A percentile compares a stretch with the other conserved stretches of the same genome.
These are phyloP conservation scores for Sogatella furcifera DNA, from an alignment of 1,140 invertebrate genomes.

Conservation along the genomic window DNA sequence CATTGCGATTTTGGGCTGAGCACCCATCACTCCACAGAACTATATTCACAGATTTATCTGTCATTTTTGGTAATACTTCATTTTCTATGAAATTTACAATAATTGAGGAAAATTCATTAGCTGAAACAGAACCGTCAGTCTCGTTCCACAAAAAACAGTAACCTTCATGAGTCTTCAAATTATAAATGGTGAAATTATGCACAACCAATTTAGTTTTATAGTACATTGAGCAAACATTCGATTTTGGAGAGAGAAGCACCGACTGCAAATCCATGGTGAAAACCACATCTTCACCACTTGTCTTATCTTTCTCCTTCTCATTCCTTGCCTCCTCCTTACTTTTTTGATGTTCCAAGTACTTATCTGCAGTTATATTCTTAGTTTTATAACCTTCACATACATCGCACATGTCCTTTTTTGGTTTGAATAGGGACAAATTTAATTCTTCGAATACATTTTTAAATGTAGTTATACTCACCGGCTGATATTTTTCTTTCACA, in stretches of 20 bases:
- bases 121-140: conserved; percentile 7
- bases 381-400: conserved; percentile 19
- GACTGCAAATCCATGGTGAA: conserved; percentile 26
- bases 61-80: background rate
- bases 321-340: conserved; percentile 23
- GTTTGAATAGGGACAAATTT: conserved; percentile 26
- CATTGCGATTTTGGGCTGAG: conserved; percentile 29
- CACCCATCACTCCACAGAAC: conserved; percentile 24
- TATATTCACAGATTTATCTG: background rate
- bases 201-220: conserved; percentile 10
- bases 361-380: conserved; percentile 19
- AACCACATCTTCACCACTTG: conserved; percentile 5
- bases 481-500: conserved; percentile 5
- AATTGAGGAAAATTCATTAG: conserved; percentile 21
- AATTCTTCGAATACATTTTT: conserved; percentile 22
- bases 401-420: conserved; percentile 26
- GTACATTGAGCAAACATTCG: conserved; percentile 1
- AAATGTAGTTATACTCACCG: conserved; percentile 7
- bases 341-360: conserved; percentile 22
- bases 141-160: too few relatives aligned
- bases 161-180: too few relatives aligned
- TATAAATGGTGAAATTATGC: conserved; percentile 12
- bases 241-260: conserved; percentile 3
- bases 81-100: conserved; percentile 10
- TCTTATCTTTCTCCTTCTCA: conserved; percentile 22